Conservation (phyloP, 1,140 invertebrate genomes). For the Caenorhabditis latens region DNA sequence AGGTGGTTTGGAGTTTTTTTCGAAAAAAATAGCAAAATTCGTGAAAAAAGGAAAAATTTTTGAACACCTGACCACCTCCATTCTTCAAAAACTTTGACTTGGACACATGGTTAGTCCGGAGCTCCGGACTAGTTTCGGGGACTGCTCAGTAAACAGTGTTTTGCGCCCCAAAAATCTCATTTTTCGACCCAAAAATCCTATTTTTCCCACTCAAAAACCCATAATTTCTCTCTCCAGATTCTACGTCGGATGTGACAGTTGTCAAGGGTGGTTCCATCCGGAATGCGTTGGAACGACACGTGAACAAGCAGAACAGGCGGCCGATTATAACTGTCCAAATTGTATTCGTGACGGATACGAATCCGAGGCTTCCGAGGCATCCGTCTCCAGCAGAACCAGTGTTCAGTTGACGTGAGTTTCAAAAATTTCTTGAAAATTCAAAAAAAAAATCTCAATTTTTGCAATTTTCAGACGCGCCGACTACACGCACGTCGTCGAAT, state of each 20-base stretch:
- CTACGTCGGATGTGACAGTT: constrained; percentile 93
- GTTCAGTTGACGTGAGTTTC: constrained; percentile 13
- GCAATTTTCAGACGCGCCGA: constrained; percentile 77
- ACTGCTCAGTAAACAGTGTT: too few relatives aligned
- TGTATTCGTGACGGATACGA: constrained; percentile 85
- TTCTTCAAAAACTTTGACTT: too few relatives aligned
- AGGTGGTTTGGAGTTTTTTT: too few relatives aligned
- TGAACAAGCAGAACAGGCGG: constrained; percentile 85
- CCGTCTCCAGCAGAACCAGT: not conserved
- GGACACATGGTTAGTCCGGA: too few relatives aligned
- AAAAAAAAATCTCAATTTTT: constrained; percentile 79
- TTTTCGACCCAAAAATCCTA: too few relatives aligned
- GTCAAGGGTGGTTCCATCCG: constrained; percentile 99
- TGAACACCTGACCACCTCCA: too few relatives aligned
- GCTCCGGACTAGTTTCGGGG: too few relatives aligned
- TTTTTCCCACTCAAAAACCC: too few relatives aligned
- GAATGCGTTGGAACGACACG: constrained; percentile 91
- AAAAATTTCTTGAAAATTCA: not conserved
- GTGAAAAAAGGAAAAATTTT: too few relatives aligned
- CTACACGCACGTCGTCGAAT: constrained; percentile 41
- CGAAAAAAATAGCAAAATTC: too few relatives aligned
- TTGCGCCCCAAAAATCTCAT: too few relatives aligned
- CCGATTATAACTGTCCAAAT: constrained; percentile 94
- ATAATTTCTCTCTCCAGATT: constrained; percentile 77
- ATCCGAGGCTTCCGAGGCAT: constrained; percentile 7